Percentiles rank a stretch among this genome's conserved stretches.
These are phyloP conservation scores for Spondyliosoma cantharus DNA, from an alignment of 2,797 vertebrate genomes.

Conservation along the genomic window DNA sequence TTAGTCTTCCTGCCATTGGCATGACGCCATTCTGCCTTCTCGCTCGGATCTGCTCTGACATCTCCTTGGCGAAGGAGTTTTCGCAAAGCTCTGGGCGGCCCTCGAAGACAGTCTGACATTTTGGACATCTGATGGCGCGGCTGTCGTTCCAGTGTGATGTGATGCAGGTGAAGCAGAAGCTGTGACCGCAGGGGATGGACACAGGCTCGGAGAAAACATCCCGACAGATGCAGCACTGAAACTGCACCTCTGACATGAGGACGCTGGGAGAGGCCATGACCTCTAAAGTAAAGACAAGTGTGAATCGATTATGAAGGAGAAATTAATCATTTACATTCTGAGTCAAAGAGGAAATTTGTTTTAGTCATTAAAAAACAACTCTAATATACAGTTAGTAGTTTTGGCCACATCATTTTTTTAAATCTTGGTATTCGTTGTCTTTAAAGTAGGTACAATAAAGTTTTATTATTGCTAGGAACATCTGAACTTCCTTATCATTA, in stretches of 20 bases:
- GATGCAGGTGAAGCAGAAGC: conserved; percentile 81
- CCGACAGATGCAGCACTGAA: conserved; percentile 79
- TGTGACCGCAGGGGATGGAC: conserved; percentile 83
- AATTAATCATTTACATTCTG: conserved; percentile 28
- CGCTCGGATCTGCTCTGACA: conserved; percentile 74
- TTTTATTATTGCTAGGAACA: not conserved
- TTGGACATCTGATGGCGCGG: conserved; percentile 69
- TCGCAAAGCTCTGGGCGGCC: conserved; percentile 73
- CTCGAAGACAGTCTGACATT: conserved; percentile 70
- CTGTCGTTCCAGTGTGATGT: conserved; percentile 66
- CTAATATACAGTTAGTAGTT: not conserved
- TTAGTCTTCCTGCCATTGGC: not conserved
- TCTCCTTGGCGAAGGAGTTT: conserved; percentile 80
- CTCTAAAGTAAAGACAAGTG: conserved; percentile 13
- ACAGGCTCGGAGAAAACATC: conserved; percentile 79
- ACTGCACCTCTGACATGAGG: conserved; percentile 76
- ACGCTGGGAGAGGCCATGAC: conserved; percentile 48
- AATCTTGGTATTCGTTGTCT: not conserved
- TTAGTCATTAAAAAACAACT: not conserved
- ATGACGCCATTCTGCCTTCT: conserved; percentile 30
- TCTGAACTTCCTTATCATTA: conserved; percentile 25
- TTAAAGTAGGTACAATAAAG: not conserved
- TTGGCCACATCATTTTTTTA: not conserved
- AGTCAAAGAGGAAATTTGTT: conserved; percentile 3
- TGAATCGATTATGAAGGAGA: not conserved